Evolutionary conservation across 2,888 invertebrate species (phyloP), one percentile per base, ranked within the genome.

Genomic region (Theretra japonica): DNA sequence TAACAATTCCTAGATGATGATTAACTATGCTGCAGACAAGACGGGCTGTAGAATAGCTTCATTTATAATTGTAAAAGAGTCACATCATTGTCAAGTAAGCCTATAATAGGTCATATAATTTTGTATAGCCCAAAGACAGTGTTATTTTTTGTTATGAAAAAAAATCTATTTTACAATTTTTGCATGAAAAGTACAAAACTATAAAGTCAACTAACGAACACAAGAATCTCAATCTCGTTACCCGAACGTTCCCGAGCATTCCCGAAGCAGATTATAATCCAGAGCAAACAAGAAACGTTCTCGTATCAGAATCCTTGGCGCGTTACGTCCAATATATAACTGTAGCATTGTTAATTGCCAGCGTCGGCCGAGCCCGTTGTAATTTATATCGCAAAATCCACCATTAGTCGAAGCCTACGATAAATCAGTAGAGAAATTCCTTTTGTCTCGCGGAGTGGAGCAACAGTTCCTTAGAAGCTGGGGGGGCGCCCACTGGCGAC

Each of bases 391-490:
- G 77, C 79, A 78, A 83, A 79, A 82, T 84, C 85, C 82, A 75
- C 87, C 85, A 85, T 87, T 87, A 87, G 82, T 84, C 80, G 84
- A 78, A 81, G 82, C 84, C 82, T 77, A 82, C 85, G 80, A 91
- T 91, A 91, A 91, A 91, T 91, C 89, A 90, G 84, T 73, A 80
- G 77, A 74, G 77, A 83, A 85, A 86, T 84, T 85, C 88, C 90
- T 88, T 89, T 90, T 88, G 88, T 88, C 86, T 86, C 77, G 70
- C 72, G 41, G 62, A 72, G 73, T 74, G 75, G 77, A 81, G 88
- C 86, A 88, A 89, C 89, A 87, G 87, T 87, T 84, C 74, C 87
- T 85, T 81, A 75, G 74, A 74, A 71, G 72, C 62, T 33, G 2
- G 23, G 23, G 0, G 50, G 53, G 50, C 73, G 15, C 71, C 82